Conservation (phyloP, 2,888 invertebrate species). For the Electrophaes corylata region DNA sequence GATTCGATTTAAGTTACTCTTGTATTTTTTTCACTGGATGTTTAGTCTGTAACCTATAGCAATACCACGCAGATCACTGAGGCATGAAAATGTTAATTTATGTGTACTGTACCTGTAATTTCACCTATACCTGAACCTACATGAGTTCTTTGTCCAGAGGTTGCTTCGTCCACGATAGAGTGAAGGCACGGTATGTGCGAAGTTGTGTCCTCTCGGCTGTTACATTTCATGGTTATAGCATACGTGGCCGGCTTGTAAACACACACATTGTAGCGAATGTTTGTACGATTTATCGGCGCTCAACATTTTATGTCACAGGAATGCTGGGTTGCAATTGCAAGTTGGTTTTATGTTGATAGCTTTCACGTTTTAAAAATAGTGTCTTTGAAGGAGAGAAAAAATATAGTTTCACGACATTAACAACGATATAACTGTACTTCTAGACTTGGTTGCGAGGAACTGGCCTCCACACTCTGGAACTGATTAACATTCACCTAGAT, state of each 20-base stretch:
- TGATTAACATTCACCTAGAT: too few relatives aligned
- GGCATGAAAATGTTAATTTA: too few relatives aligned
- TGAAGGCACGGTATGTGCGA: constrained; percentile 12
- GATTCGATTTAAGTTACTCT: too few relatives aligned
- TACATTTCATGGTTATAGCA: constrained; percentile 39
- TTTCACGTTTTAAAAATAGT: background rate
- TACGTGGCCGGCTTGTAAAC: constrained; percentile 33
- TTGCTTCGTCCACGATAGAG: background rate
- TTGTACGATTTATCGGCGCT: constrained; percentile 15
- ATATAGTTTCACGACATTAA: too few relatives aligned
- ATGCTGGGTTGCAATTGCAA: constrained; percentile 7
- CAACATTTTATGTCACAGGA: constrained; percentile 6
- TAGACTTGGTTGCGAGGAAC: too few relatives aligned
- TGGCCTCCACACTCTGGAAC: too few relatives aligned
- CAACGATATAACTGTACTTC: too few relatives aligned
- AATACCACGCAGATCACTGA: too few relatives aligned
- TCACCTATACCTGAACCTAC: too few relatives aligned
- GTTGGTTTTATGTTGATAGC: background rate
- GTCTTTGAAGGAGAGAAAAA: background rate
- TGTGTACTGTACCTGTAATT: too few relatives aligned
- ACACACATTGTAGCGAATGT: constrained; percentile 17
- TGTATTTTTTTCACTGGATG: too few relatives aligned
- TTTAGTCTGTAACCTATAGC: too few relatives aligned
- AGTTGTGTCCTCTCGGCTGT: constrained; percentile 25
- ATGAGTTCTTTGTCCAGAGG: background rate